phyloP scores from a whole-genome alignment of 2,797 vertebrate genomes.

The Lagocephalus sceleratus region DNA sequence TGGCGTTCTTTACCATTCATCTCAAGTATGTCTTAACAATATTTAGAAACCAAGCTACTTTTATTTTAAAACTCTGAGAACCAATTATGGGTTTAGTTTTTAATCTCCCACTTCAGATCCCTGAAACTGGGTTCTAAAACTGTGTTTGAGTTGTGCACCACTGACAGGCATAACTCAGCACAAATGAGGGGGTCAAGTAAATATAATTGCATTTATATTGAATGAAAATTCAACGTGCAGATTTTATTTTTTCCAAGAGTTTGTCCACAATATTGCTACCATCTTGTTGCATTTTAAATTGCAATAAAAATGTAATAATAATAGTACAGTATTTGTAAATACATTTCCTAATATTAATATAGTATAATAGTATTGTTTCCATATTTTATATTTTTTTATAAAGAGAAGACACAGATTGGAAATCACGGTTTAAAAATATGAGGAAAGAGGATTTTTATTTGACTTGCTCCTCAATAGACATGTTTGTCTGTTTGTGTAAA shows the following conservation, averaged over 20 bases:
- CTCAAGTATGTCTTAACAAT: too few species aligned
- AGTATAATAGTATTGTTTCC: too few species aligned
- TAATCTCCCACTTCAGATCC: slow-evolving; percentile 22
- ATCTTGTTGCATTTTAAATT: too few species aligned
- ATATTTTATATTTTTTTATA: neutral
- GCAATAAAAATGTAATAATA: too few species aligned
- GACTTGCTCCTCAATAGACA: slow-evolving; percentile 82
- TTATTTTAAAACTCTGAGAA: neutral
- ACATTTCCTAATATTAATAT: too few species aligned
- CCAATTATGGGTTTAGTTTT: slow-evolving; percentile 7
- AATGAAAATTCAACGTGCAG: too few species aligned
- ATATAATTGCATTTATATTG: too few species aligned
- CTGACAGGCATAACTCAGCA: slow-evolving; percentile 4
- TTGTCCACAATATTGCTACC: too few species aligned
- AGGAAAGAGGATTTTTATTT: slow-evolving; percentile 84
- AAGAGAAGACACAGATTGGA: slow-evolving; percentile 14
- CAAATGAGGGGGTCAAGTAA: neutral
- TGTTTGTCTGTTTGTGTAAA: slow-evolving; percentile 79
- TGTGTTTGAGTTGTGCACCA: slow-evolving; percentile 10
- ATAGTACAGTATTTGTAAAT: too few species aligned
- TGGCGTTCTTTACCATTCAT: too few species aligned
- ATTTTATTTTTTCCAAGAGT: too few species aligned
- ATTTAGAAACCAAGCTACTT: too few species aligned
- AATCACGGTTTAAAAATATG: slow-evolving; percentile 78
- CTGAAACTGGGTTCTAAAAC: slow-evolving; percentile 28